Evolutionary conservation across 1,140 invertebrate species (phyloP), one percentile per base, ranked within the genome.

Genomic region (Apocrypta bakeri): DNA sequence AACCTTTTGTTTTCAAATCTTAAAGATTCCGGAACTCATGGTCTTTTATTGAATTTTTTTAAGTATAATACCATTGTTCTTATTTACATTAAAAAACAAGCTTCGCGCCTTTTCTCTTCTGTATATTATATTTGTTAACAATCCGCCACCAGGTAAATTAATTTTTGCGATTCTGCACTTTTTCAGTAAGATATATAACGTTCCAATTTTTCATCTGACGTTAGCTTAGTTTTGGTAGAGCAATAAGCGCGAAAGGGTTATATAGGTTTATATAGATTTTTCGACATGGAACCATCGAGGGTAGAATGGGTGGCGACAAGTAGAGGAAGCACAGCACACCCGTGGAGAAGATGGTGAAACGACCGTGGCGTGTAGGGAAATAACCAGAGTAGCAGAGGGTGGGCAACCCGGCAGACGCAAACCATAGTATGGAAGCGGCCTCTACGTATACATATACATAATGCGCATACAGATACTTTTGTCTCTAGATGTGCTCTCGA

Each of bases 251-350:
- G 56, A 29, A 76, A 29, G 9, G 21, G n/a, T n/a, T n/a, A n/a
- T 31, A 40, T n/a, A 33, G 75, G 31, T 68, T 78, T n/a, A n/a
- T n/a, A 78, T 78, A 66, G 75, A 78, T 78, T 78, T 78, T 78
- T 78, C 61, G 61, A 56, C 24, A 24, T 2, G 11, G 27, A 76
- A 27, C 29, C 17, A 21, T 21, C 48, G 74, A 27, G 27, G 21
- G 3, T 9, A 31, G 2, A 6, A 37, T 37, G n/a, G 72, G 25
- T 21, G 25, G 24, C 40, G 72, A 29, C 17, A 56, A 56, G 48
- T 7, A 56, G 14, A 21, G n/a, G 48, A 29, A 33, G 71, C 56
- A 76, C 11, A 31, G 56, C n/a, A 37, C 56, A 76, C 11, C 56
- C 21, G 72, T 74, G 9, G 75, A 24, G 75, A 78, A 78, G 75